Base-by-base conservation (phyloP, 2,113 vertebrate genomes). In the Megaceryle torquata region DNA sequence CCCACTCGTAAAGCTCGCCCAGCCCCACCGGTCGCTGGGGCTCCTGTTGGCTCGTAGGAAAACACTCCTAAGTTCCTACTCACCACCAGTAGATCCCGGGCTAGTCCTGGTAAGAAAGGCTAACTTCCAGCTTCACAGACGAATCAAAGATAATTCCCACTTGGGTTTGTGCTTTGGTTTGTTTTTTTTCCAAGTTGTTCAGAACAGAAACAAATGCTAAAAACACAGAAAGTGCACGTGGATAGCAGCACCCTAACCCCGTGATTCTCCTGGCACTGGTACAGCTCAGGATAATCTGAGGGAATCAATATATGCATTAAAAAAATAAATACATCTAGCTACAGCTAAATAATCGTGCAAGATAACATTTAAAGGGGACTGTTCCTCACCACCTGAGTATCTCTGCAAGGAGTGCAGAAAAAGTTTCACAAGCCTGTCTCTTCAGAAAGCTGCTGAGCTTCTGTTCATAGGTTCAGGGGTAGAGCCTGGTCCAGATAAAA, bases 401-500 rank as follows among this genome's bases (percentile, higher is more conserved):
- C 39, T 65, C 17, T 14, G 53, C 48, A 68, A 33, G 19, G 15
- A 72, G 33, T 0, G 13, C 53, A 11, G 43, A 25, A 44, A 51
- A 51, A 67, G 39, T 29, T 15, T 26, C 12, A 13, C 41, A 10
- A 0, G 11, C 24, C 28, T 4, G 1, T 20, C 41, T 1, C 68
- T 53, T n/a, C 57, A 72, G 59, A 54, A 50, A 6, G 0, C 74
- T 24, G 68, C 71, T 46, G 31, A 77, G 44, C 25, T 72, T 4
- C 53, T 18, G 11, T 15, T 67, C 9, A 1, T 15, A 46, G 0
- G 1, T 11, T 13, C 31, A 31, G 2, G 0, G 0, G 16, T 20
- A 44, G 2, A 39, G 28, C 41, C 3, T 7, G 22, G 25, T 77
- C 41, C 37, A 82, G 37, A 50, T 48, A 64, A 82, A 82, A 28